Evolutionary conservation across 2,113 vertebrate genomes (phyloP), one percentile per base, ranked within the genome.

Genomic region (Myiagra hebetior): DNA sequence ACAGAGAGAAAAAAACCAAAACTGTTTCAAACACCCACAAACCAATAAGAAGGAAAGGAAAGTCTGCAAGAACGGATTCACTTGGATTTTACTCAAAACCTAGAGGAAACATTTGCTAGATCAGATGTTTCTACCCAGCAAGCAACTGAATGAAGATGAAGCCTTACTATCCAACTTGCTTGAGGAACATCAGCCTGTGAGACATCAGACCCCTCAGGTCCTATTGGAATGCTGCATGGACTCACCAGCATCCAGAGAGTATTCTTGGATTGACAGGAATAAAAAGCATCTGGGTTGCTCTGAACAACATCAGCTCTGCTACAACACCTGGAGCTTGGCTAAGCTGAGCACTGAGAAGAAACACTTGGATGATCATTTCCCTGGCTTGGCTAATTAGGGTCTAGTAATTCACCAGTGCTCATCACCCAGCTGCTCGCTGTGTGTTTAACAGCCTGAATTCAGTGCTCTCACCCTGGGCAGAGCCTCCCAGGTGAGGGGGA

Each of bases 181-280:
- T 20, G n/a, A 80, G 50, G 53, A 68, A 47, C 27, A 52, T 22
- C 62, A 72, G 37, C 5, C 4, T 4, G 10, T 17, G 4, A 35
- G 56, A 28, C 33, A 67, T 7, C 15, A 46, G 42, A 82, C 12
- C 72, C 42, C 39, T 28, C 6, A 8, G 39, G 41, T 46, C 18
- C 31, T 24, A 2, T 0, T 2, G 10, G 42, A 47, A 46, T 52
- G 50, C 70, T 65, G 47, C 46, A 33, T 0, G 10, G 50, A 33
- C 56, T 49, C 47, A 47, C 20, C 5, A 85, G 31, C 74, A 67
- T 9, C 28, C 31, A 52, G 8, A 23, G 15, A n/a, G 4, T 21
- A 26, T 46, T 15, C 35, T 23, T 22, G 22, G 33, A 79, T 27
- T 79, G 59, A 55, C 59, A 65, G 39, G 23, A 67, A 31, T 46